A percentile compares a stretch with the other conserved stretches of the same genome.
phyloP scores from a whole-genome alignment of 2,113 vertebrate genomes.

The Platichthys flesus region DNA sequence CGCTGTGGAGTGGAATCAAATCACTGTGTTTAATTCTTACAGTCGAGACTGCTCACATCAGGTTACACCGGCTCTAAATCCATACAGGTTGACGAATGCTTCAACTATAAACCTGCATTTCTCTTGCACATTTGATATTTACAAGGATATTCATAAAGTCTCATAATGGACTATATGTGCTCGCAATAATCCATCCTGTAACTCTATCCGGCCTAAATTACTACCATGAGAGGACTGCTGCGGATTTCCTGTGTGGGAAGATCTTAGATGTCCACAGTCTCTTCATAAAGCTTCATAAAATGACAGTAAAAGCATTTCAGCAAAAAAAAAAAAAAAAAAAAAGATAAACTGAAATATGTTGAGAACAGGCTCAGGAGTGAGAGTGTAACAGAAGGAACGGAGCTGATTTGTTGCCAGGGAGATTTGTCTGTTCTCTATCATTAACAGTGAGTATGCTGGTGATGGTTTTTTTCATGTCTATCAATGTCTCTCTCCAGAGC shows the following conservation, averaged over 20 bases:
- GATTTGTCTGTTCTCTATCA: slow-evolving; percentile 51
- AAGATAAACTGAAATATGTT: slow-evolving; percentile 21
- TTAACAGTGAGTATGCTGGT: slow-evolving; percentile 63
- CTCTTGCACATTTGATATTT: slow-evolving; percentile 60
- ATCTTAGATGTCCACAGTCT: slow-evolving; percentile 45
- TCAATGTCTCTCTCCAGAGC: slow-evolving; percentile 76
- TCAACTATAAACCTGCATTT: slow-evolving; percentile 36
- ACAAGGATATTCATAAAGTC: slow-evolving; percentile 49
- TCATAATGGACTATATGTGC: slow-evolving; percentile 42
- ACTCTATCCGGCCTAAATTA: slow-evolving; percentile 54
- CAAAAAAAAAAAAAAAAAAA: slow-evolving; percentile 38
- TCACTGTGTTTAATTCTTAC: slow-evolving; percentile 47
- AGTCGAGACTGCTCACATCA: slow-evolving; percentile 38
- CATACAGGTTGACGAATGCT: slow-evolving; percentile 46
- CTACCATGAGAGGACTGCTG: slow-evolving; percentile 39
- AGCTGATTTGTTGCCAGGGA: slow-evolving; percentile 54
- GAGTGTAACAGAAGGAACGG: slow-evolving; percentile 20
- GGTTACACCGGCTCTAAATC: slow-evolving; percentile 20
- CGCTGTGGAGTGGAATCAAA: slow-evolving; percentile 8
- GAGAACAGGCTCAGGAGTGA: slow-evolving; percentile 33
- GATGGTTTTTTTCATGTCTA: slow-evolving; percentile 73
- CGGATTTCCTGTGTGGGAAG: slow-evolving; percentile 58
- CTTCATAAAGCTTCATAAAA: slow-evolving; percentile 50
- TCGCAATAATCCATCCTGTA: slow-evolving; percentile 55
- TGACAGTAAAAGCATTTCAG: slow-evolving; percentile 59